These are phyloP conservation scores for Diaprepes abbreviatus DNA, from an alignment of 2,888 invertebrate genomes.

Conservation along the genomic window DNA sequence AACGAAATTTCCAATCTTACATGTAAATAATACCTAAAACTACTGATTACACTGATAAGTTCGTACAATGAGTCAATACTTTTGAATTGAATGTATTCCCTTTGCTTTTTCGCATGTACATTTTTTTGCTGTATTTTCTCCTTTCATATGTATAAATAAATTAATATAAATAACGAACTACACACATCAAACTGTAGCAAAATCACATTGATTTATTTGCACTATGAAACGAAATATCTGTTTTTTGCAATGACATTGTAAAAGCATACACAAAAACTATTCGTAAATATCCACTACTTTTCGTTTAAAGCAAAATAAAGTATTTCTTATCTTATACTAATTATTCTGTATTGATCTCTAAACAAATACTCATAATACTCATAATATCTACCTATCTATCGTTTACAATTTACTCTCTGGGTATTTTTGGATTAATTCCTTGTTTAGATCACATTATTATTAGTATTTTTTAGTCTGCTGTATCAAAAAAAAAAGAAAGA, in stretches of 20 bases:
- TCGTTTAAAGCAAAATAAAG: neutral
- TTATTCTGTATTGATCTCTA: conserved; percentile 8
- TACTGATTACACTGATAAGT: neutral
- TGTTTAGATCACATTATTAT: neutral
- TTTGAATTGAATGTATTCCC: too few relatives aligned
- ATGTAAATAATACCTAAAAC: neutral
- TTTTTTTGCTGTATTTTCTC: too few relatives aligned
- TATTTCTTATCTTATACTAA: conserved; percentile 12
- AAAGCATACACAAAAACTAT: neutral
- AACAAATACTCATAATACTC: conserved; percentile 2
- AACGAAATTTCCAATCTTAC: neutral
- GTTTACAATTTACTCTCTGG: too few relatives aligned
- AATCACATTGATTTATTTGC: too few relatives aligned
- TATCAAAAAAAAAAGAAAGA: neutral
- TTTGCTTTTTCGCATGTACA: too few relatives aligned
- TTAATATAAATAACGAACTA: too few relatives aligned
- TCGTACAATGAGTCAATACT: too few relatives aligned
- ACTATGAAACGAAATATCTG: too few relatives aligned
- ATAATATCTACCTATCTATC: conserved; percentile 6
- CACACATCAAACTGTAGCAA: too few relatives aligned
- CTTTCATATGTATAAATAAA: too few relatives aligned
- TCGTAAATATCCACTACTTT: neutral
- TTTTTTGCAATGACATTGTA: too few relatives aligned
- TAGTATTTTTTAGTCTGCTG: neutral
- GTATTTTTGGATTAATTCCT: conserved; percentile 2